Evolutionary conservation across 1,140 invertebrate genomes (phyloP), one percentile per base, ranked within the genome.

Genomic region (Leptoteleia sp.): DNA sequence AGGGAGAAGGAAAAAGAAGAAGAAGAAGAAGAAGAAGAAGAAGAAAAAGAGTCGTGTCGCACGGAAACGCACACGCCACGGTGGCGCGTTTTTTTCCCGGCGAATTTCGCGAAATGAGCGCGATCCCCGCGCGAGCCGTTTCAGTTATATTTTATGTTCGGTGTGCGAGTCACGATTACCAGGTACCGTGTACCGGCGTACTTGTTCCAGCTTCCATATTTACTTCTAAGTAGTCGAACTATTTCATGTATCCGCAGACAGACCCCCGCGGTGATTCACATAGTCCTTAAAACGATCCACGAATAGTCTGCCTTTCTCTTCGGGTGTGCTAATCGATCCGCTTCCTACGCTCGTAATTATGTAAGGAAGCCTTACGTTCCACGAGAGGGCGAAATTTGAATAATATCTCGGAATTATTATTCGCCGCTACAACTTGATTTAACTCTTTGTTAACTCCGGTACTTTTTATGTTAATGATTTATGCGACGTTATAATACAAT

Each of bases 281-380:
- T 86, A 86, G 82, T 85, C 85, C 85, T 86, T 82, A 83, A 84
- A 88, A 87, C 86, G 85, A 89, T 89, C 84, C 85, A 84, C 80
- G 82, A 85, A 85, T 84, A 85, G 79, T 84, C 82, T 85, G 85
- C 88, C 88, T 90, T 90, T 90, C 88, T 90, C 88, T 85, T 87
- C 82, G 85, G 76, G 82, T 89, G 86, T 88, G 88, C 87, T 90
- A 90, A 90, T 90, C 88, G 87, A 90, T 89, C 87, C 81, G 88
- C 88, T 88, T 89, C 88, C 88, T 89, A 90, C 88, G 88, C 87
- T 86, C 82, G 84, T 86, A 87, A 89, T 89, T 89, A 89, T 87
- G 85, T 87, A 89, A 89, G 81, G 65, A 80, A 80, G 72, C 72
- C 62, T 80, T 76, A 64, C 62, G 78, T 76, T 80, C 78, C 72